Evolutionary conservation across 2,113 vertebrate genomes (phyloP).

Genomic region (Mungos mungo): DNA sequence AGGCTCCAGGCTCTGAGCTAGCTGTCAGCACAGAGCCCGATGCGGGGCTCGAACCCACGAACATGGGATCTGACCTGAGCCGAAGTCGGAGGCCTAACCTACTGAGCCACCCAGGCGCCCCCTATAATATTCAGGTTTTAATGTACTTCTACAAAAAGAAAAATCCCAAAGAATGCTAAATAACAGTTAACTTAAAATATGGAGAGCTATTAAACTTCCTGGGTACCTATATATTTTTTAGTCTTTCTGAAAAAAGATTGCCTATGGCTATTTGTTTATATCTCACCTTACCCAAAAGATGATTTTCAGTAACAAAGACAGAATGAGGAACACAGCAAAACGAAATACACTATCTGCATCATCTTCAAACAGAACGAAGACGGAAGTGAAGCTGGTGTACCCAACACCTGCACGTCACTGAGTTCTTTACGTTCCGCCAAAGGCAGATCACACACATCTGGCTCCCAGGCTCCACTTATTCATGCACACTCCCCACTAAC

Average conservation of each 20-base stretch:
- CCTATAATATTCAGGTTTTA: background rate
- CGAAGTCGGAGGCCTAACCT: no score
- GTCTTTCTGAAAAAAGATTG: background rate
- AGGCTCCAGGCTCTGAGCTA: no score
- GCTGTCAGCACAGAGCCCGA: no score
- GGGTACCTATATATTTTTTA: background rate
- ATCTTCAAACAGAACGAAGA: background rate
- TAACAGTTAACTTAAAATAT: background rate
- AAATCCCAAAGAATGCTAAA: background rate
- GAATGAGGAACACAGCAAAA: background rate
- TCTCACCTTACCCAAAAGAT: background rate
- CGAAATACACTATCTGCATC: background rate
- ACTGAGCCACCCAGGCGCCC: no score
- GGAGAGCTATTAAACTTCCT: background rate
- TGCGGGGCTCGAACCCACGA: no score
- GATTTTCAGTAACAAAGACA: background rate
- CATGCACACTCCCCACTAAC: background rate
- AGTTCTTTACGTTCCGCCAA: background rate
- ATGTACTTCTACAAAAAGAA: background rate
- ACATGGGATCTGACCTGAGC: no score
- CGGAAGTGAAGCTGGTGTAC: background rate
- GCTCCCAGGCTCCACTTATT: background rate
- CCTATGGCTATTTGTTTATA: background rate
- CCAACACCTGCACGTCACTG: background rate
- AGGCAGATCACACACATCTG: background rate